Evolutionary conservation across 2,113 vertebrate species (phyloP), one percentile per base, ranked within the genome.

Genomic region (Semicossyphus pulcher): DNA sequence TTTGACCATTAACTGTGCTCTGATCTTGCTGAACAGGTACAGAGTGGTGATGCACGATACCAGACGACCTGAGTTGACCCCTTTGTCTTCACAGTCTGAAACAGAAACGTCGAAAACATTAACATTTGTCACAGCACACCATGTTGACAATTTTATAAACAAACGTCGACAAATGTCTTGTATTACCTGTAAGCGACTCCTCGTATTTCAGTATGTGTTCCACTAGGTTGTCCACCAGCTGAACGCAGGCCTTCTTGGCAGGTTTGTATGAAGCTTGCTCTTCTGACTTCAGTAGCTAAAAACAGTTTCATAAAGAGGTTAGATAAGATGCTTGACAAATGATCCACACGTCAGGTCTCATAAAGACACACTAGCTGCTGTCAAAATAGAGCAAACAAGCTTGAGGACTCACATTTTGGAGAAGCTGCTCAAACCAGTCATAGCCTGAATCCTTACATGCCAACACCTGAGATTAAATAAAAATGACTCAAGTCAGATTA

Each of bases 391-490:
- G 11, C 2, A 41, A 5, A 51, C 66, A 31, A 72, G 14, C 23
- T n/a, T 15, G 28, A 63, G 70, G 39, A 94, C 97, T 96, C 86
- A 99, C 98, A 80, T 99, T 99, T 86, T 98, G 97, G 90, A 99
- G 97, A 66, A 99, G 96, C 64, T 99, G 97, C 83, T 99, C 98
- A 88, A 99, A 99, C 98, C 98, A 99, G 82, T 99, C 98, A 80
- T 97, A 99, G 21, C 98, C 98, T 65, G 98, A 95, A 92, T 99
- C 98, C 94, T 92, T 95, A 86, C 98, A 99, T 34, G 98, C 98
- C 73, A 94, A 94, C 74, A 99, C 98, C 98, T 99, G 45, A 47
- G 4, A 74, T 42, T 6, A 76, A 82, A 86, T 28, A 68, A 48
- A 57, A 12, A 31, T 0, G 0, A 2, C 5, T 44, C 8, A 10